phyloP scores from a whole-genome alignment of 2,888 invertebrate genomes.

The Aleiodes alternator region DNA sequence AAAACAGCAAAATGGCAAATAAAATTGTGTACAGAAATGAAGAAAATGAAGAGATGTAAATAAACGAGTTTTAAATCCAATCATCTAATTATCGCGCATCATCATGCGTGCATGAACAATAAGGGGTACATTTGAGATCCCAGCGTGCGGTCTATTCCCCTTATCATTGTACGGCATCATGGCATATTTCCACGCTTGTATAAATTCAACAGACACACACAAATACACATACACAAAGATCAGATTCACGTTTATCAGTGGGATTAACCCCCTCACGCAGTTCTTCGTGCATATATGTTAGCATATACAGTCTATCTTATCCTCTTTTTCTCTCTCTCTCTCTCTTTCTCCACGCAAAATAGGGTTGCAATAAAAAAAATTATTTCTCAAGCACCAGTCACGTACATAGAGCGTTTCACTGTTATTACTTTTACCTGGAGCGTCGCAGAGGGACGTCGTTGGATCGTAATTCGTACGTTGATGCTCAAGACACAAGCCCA shows the following conservation, averaged over 20 bases:
- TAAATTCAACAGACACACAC: conserved; percentile 28
- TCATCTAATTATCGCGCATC: conserved; percentile 33
- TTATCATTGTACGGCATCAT: conserved; percentile 51
- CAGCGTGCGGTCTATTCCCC: conserved; percentile 51
- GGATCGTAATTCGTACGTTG: conserved; percentile 68
- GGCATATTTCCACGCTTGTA: conserved; percentile 15
- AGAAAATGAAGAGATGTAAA: background rate
- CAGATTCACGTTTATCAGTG: conserved; percentile 26
- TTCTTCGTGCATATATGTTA: background rate
- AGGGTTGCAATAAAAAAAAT: conserved; percentile 40
- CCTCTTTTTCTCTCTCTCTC: background rate
- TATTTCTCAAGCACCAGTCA: conserved; percentile 65
- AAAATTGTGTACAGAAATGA: too few relatives aligned
- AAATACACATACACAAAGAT: background rate
- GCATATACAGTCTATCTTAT: background rate
- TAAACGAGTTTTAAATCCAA: conserved; percentile 8
- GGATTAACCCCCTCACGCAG: conserved; percentile 22
- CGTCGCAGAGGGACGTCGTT: conserved; percentile 50
- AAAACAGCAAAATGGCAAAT: background rate
- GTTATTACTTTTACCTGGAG: conserved; percentile 68
- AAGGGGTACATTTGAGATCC: conserved; percentile 44
- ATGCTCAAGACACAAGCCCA: background rate
- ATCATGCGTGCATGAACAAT: conserved; percentile 11
- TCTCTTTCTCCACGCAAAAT: background rate
- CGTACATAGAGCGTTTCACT: conserved; percentile 68